Percentiles rank a stretch among this genome's conserved stretches.
phyloP scores from a whole-genome alignment of 2,888 invertebrate species.

The Macrophya alboannulata region DNA sequence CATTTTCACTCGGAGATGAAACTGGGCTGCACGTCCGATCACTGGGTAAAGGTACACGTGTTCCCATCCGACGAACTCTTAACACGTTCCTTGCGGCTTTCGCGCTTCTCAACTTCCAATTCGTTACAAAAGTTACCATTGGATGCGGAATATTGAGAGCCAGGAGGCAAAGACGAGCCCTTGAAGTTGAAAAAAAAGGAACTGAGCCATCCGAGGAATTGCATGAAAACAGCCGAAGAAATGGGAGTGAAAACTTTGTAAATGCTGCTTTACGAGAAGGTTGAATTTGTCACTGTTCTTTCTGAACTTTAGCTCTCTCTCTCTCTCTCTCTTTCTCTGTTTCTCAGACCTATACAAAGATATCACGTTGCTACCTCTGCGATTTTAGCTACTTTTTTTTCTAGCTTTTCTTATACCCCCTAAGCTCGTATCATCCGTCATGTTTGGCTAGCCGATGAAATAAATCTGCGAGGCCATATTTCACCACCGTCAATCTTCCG shows the following conservation, averaged over 20 bases:
- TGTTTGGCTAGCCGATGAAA: slow-evolving; percentile 14
- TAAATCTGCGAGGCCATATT: slow-evolving; percentile 22
- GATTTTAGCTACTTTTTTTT: slow-evolving; percentile 12
- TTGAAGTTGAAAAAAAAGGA: slow-evolving; percentile 19
- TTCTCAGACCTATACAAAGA: not conserved
- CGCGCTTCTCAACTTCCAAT: slow-evolving; percentile 38
- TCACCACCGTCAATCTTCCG: slow-evolving; percentile 13
- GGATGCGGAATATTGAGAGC: slow-evolving; percentile 41
- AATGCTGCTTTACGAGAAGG: slow-evolving; percentile 35
- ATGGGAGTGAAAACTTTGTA: slow-evolving; percentile 43
- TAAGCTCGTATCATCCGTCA: slow-evolving; percentile 32
- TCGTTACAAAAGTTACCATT: slow-evolving; percentile 50
- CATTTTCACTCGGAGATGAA: not conserved
- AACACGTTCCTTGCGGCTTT: slow-evolving; percentile 47
- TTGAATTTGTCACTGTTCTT: slow-evolving; percentile 46
- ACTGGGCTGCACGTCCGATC: slow-evolving; percentile 17
- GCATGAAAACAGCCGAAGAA: slow-evolving; percentile 34
- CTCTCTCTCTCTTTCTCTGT: not conserved
- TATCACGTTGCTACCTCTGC: slow-evolving; percentile 15
- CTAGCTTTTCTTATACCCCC: not conserved
- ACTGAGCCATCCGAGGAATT: slow-evolving; percentile 13
- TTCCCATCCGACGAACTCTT: slow-evolving; percentile 37
- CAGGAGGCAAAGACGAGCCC: slow-evolving; percentile 33
- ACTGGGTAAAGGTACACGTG: not conserved
- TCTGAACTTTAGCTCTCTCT: not conserved